Conservation (phyloP, 2,888 invertebrate species). For the Zygaena filipendulae region DNA sequence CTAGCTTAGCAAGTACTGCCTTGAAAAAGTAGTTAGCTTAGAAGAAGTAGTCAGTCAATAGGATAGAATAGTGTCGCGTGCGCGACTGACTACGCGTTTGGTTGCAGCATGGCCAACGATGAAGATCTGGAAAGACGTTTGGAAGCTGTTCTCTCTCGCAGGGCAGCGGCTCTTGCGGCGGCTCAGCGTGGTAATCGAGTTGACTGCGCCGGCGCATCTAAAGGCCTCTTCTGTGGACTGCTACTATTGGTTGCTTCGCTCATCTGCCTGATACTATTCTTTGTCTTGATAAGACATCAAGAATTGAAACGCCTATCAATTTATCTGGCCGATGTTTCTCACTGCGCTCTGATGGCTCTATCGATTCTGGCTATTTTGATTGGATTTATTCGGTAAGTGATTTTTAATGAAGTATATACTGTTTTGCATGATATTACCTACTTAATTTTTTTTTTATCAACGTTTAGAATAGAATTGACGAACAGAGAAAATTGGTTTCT, state of each 20-base stretch:
- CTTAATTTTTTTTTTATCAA: constrained; percentile 10
- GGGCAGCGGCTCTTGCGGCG: constrained; percentile 87
- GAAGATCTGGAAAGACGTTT: constrained; percentile 90
- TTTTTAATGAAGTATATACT: constrained; percentile 7
- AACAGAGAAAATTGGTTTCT: constrained; percentile 6
- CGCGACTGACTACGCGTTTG: constrained; percentile 51
- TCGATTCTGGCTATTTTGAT: constrained; percentile 91
- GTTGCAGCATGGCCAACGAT: constrained; percentile 71
- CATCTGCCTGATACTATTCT: constrained; percentile 95
- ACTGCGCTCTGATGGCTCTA: constrained; percentile 87
- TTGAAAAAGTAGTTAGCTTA: too few species aligned
- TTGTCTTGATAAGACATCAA: constrained; percentile 90
- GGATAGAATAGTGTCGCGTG: constrained; percentile 17
- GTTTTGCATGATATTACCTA: too few species aligned
- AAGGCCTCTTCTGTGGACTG: constrained; percentile 92
- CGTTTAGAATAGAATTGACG: too few species aligned
- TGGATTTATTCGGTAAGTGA: constrained; percentile 85
- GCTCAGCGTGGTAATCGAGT: constrained; percentile 85
- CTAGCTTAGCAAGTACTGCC: too few species aligned
- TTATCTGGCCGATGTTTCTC: constrained; percentile 91
- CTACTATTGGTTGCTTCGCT: constrained; percentile 89
- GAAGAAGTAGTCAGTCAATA: too few species aligned
- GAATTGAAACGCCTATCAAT: constrained; percentile 87
- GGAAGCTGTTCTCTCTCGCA: constrained; percentile 87
- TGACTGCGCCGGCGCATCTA: constrained; percentile 95